These are phyloP conservation scores for Echinops telfairi DNA, from an alignment of 2,113 vertebrate species.

Conservation along the genomic window DNA sequence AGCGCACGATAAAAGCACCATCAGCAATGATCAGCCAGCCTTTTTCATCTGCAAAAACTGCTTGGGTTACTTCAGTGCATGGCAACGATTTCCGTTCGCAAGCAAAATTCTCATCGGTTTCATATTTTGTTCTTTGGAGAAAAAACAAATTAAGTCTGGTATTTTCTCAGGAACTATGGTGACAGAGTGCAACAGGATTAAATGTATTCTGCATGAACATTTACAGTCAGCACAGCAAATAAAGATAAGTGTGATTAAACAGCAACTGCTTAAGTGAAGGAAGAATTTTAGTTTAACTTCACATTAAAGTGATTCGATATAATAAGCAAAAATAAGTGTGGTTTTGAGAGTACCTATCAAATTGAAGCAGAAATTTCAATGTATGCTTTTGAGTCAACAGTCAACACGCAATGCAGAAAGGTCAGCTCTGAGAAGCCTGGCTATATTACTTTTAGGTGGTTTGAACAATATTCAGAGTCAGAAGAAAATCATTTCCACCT, in stretches of 20 bases:
- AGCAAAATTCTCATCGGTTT: neutral
- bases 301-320: slow-evolving; percentile 40
- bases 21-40: slow-evolving; percentile 49
- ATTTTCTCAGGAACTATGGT: slow-evolving; percentile 22
- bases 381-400: neutral
- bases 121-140: neutral
- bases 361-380: slow-evolving; percentile 51
- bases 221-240: neutral
- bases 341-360: slow-evolving; percentile 40
- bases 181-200: neutral
- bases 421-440: neutral
- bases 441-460: neutral
- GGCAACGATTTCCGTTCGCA: neutral
- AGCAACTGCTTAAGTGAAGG: neutral
- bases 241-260: slow-evolving; percentile 6
- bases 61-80: slow-evolving; percentile 23
- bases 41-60: slow-evolving; percentile 37
- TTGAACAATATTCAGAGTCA: neutral
- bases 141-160: slow-evolving; percentile 19
- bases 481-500: slow-evolving; percentile 19
- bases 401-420: neutral
- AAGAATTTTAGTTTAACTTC: slow-evolving; percentile 18
- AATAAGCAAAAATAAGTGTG: slow-evolving; percentile 8
- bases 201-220: neutral
- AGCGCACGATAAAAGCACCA: slow-evolving; percentile 55